Evolutionary conservation across 64 coral and sea anemone species (phyloP).

Genomic region (Stylophora pistillata): DNA sequence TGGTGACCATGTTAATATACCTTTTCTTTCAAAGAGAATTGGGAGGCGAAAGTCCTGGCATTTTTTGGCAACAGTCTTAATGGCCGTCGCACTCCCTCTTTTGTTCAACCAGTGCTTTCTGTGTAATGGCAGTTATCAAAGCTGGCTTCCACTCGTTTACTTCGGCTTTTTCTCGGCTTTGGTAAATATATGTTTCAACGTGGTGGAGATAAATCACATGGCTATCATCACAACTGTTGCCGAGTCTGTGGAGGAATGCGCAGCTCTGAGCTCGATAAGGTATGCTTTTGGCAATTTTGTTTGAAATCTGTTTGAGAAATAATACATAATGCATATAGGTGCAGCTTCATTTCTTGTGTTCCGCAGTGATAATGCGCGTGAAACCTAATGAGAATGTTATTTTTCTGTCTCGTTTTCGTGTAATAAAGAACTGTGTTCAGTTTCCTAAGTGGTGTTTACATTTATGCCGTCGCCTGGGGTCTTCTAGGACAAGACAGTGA

Average conservation of each 20-base stretch:
- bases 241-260: neutral
- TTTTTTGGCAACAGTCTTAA: neutral
- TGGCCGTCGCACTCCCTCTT: neutral
- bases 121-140: neutral
- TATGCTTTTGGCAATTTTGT: neutral
- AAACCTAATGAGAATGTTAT: too few relatives aligned
- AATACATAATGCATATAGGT: too few relatives aligned
- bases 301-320: too few relatives aligned
- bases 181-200: neutral
- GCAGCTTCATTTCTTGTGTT: too few relatives aligned
- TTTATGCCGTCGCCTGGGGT: neutral
- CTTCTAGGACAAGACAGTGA: neutral
- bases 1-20: neutral
- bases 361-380: too few relatives aligned
- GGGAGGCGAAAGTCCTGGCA: constrained; percentile 14
- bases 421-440: neutral
- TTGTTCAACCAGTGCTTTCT: constrained; percentile 15
- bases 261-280: constrained; percentile 2
- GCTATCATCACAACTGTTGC: neutral
- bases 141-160: neutral
- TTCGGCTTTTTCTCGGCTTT: neutral
- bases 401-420: neutral
- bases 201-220: constrained; percentile 32
- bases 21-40: neutral
- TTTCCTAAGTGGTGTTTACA: neutral